Evolutionary conservation across 2,888 invertebrate species (phyloP).

Genomic region (Limenitis camilla): DNA sequence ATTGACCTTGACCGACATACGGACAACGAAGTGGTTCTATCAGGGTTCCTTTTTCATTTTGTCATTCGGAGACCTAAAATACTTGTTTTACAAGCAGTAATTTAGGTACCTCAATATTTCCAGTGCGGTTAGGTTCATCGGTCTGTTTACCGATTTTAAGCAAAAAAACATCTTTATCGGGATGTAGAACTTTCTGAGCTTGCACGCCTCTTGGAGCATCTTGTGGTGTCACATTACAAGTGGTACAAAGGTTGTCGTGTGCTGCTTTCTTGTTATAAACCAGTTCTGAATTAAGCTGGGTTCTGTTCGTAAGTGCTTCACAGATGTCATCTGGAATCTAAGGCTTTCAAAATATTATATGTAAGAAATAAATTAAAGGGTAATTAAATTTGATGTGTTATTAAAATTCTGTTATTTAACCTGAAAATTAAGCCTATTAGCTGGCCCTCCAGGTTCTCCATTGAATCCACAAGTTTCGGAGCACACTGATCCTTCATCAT

Average conservation of each 20-base stretch:
- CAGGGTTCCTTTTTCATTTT: too few relatives aligned
- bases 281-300: constrained; percentile 53
- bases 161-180: constrained; percentile 81
- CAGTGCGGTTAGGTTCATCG: constrained; percentile 71
- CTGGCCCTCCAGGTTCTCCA: constrained; percentile 29
- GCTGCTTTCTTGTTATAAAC: constrained; percentile 46
- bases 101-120: constrained; percentile 76
- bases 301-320: constrained; percentile 53
- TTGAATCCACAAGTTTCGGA: constrained; percentile 52
- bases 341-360: neutral
- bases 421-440: constrained; percentile 52
- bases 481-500: constrained; percentile 54
- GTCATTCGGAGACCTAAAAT: neutral
- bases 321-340: constrained; percentile 66
- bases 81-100: neutral
- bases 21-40: too few relatives aligned
- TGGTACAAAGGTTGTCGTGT: constrained; percentile 44
- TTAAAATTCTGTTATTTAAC: constrained; percentile 26
- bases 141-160: constrained; percentile 84
- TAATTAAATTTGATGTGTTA: neutral
- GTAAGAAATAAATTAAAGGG: neutral
- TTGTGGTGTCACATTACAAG: constrained; percentile 65
- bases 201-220: constrained; percentile 71
- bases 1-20: too few relatives aligned
- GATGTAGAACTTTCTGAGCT: constrained; percentile 76